Conservation (phyloP, 2,113 vertebrate genomes). For the Hiodon tergisus region DNA sequence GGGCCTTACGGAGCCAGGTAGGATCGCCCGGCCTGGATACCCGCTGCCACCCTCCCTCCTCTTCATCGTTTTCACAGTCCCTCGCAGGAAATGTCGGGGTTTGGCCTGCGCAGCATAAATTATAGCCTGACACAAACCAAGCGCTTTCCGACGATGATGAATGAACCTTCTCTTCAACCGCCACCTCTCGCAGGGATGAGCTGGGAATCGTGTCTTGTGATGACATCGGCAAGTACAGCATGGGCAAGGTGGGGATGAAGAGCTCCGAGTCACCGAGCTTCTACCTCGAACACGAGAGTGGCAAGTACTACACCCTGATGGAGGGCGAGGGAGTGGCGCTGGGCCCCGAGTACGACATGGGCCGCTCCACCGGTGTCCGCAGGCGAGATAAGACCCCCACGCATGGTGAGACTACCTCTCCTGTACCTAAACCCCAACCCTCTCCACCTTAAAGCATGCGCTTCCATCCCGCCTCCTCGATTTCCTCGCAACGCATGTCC, state of each 20-base stretch:
- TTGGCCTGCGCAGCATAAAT: too few species aligned
- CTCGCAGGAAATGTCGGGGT: too few species aligned
- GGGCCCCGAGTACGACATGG: slow-evolving; percentile 56
- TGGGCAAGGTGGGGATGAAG: slow-evolving; percentile 70
- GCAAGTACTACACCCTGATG: slow-evolving; percentile 73
- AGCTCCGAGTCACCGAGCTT: slow-evolving; percentile 76
- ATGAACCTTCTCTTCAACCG: neutral
- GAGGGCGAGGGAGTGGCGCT: slow-evolving; percentile 57
- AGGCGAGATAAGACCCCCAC: slow-evolving; percentile 81
- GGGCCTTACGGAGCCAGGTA: slow-evolving; percentile 80
- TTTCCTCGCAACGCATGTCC: neutral
- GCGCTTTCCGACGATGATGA: too few species aligned
- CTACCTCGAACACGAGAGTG: slow-evolving; percentile 73
- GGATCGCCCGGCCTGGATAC: neutral
- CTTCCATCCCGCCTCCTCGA: neutral
- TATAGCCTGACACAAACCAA: too few species aligned
- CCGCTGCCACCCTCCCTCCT: neutral
- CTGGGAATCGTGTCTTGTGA: slow-evolving; percentile 77
- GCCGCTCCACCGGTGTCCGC: slow-evolving; percentile 71
- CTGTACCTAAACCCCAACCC: neutral
- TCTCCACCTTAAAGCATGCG: neutral
- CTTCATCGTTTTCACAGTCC: neutral
- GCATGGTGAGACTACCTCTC: slow-evolving; percentile 61
- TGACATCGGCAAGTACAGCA: slow-evolving; percentile 70
- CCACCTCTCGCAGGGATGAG: slow-evolving; percentile 56